Base-by-base conservation (phyloP, 2,888 invertebrate genomes). In the Drosophila hamatofila region DNA sequence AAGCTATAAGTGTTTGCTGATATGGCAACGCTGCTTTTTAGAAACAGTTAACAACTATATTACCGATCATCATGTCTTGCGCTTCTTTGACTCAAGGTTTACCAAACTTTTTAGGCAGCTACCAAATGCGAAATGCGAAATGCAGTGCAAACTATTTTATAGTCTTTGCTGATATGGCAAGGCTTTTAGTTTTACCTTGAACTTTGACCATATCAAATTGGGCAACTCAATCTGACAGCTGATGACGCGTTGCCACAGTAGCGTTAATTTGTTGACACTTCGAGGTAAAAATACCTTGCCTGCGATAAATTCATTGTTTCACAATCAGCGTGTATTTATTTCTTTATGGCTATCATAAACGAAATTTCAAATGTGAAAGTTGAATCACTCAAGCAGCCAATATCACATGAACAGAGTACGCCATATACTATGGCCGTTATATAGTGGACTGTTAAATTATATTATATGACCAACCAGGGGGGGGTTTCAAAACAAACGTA, bases 381-480 rank as follows among this genome's bases (percentile, higher is more conserved):
- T 49, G 49, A 33, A 33, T 49, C 30, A 49, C 6, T 49, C 30
- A 14, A 8, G 30, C 49, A 21, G 49, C n/a, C n/a, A n/a, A 30
- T 49, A 49, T 49, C 49, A 12, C 16, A 14, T 7, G 30, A 7
- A n/a, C 30, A 30, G 30, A 18, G 49, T 49, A 49, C 23, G n/a
- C 27, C 27, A 27, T 48, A 46, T 46, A 25, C 3, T 14, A 21
- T 25, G 11, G 2, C 7, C 1, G 5, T 11, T n/a, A 18, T 18
- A 48, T 9, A 11, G 23, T n/a, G 4, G 27, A 48, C 11, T 27
- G 46, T 48, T 48, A 30, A 48, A 48, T 48, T 12, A n/a, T n/a
- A n/a, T 49, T 33, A 18, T 49, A 49, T 49, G 11, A 49, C 48
- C 14, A 9, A 46, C 44, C n/a, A 48, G 4, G 25, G 48, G 48